A percentile compares a stretch with the other conserved stretches of the same genome.
These are phyloP conservation scores for Pterocles orientalis DNA, from an alignment of 2,113 vertebrate genomes.

Conservation along the genomic window DNA sequence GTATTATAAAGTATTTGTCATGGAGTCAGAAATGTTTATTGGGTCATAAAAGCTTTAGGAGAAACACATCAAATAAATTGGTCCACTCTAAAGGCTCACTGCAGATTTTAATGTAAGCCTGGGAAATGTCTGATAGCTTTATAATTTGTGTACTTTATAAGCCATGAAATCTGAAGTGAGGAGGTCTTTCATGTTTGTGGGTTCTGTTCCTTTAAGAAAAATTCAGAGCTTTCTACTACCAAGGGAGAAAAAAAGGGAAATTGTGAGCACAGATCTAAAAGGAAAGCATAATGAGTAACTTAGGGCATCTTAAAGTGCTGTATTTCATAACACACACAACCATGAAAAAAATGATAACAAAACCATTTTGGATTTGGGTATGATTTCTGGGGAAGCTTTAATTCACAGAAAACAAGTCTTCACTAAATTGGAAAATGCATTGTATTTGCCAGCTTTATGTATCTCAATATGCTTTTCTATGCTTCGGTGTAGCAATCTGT, in stretches of 20 bases:
- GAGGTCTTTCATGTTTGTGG: not conserved
- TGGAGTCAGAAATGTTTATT: slow-evolving; percentile 46
- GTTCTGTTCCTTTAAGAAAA: not conserved
- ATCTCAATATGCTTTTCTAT: not conserved
- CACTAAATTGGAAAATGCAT: not conserved
- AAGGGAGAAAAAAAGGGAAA: not conserved
- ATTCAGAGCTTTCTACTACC: not conserved
- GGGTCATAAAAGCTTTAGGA: slow-evolving; percentile 44
- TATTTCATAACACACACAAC: not conserved
- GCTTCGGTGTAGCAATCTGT: not conserved
- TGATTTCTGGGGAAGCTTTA: not conserved
- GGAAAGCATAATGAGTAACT: not conserved
- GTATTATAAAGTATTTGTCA: slow-evolving; percentile 30
- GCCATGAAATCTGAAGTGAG: not conserved
- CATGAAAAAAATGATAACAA: accelerated
- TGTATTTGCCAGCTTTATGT: not conserved
- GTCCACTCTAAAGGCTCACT: slow-evolving; percentile 7
- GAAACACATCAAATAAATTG: slow-evolving; percentile 42
- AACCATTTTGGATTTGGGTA: not conserved
- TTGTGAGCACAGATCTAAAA: not conserved
- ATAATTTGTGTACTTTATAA: slow-evolving; percentile 33
- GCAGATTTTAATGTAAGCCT: not conserved
- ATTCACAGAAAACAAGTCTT: not conserved
- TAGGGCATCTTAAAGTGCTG: accelerated
- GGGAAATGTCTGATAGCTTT: not conserved